Evolutionary conservation across 2,113 vertebrate species (phyloP), one percentile per base, ranked within the genome.

Genomic region (Lichenostomus cassidix): DNA sequence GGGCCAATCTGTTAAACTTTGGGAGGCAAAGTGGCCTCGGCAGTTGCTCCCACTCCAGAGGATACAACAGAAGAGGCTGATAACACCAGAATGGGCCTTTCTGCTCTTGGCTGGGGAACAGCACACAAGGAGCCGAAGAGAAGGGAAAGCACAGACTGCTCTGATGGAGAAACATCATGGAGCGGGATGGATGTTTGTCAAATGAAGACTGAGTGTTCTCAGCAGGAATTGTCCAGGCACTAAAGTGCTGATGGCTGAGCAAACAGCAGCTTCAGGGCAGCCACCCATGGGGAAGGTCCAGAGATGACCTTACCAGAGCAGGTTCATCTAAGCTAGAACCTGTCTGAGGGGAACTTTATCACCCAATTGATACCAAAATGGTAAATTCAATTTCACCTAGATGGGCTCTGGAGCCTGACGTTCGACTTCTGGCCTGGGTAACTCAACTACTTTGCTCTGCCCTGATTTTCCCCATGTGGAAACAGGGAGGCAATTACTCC

Each of bases 1-100:
- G 90, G 94, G 96, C 83, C 91, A 96, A 96, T 96, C 96, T 96
- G 96, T 94, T 95, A 95, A 95, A 96, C 89, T 85, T 96, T 53
- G 75, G 96, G 97, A 96, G 95, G 76, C 50, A 13, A 95, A 97
- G 97, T 46, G 95, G 97, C 80, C 70, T 96, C 73, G 10, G 94
- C 88, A 82, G 90, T 39, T 3, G 23, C 88, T 93, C 89, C 97
- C 67, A 2, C 81, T 90, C 88, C 0, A 0, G 20, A 62, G 93
- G 96, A 94, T 55, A 94, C 21, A 82, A 42, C 87, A 97, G 95
- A 92, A 75, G 92, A 35, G 65, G 89, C 59, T 95, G 96, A 84
- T 77, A 90, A 85, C 5, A 33, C 63, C 16, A 64, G 83, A 97
- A 97, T 78, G 91, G 95, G 79, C 41, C 82, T 74, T 96, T 81